Base-by-base conservation (phyloP, 2,888 invertebrate species). In the Ectemnius cavifrons region DNA sequence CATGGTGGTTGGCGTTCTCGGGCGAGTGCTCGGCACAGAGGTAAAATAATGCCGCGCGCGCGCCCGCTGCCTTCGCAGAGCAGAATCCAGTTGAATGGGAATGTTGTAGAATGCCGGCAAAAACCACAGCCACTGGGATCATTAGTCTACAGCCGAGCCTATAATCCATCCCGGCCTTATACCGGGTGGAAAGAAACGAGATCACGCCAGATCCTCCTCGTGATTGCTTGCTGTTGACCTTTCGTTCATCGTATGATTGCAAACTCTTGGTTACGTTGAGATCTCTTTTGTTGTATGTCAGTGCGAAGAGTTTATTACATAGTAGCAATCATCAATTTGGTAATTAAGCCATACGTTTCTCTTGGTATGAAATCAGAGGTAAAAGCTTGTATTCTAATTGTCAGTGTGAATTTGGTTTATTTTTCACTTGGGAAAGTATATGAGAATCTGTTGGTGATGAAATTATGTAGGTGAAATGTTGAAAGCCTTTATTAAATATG, bases 81-180 rank as follows among this genome's bases (percentile, higher is more conserved):
- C 79, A 83, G 86, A 84, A 85, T 86, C 85, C 84, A 89, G 89
- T 87, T 88, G 89, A 90, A 90, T 89, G 90, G 86, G 91, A 91
- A 91, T 91, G 90, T 88, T 89, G 91, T 90, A 91, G 91, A 91
- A 91, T 91, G 91, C 83, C 87, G 86, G 85, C 90, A 91, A 91
- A 91, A 91, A 91, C 89, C 88, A 81, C 89, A 87, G 89, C 78
- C 89, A 85, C 87, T 77, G 87, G 84, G 88, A 90, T 90, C 90
- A 90, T 90, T 90, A 90, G 90, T 90, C 90, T 88, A 89, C 88
- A 84, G 84, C 82, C 84, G 81, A 86, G 87, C 86, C 88, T 87
- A 84, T 86, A 86, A 86, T 81, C 86, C 86, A 85, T 85, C 84
- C 81, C 78, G 79, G 67, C 68, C 75, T 82, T 87, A 89, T 89